Evolutionary conservation across 2,797 vertebrate species (phyloP), one percentile per base, ranked within the genome.

Genomic region (Poecilia gillii): DNA sequence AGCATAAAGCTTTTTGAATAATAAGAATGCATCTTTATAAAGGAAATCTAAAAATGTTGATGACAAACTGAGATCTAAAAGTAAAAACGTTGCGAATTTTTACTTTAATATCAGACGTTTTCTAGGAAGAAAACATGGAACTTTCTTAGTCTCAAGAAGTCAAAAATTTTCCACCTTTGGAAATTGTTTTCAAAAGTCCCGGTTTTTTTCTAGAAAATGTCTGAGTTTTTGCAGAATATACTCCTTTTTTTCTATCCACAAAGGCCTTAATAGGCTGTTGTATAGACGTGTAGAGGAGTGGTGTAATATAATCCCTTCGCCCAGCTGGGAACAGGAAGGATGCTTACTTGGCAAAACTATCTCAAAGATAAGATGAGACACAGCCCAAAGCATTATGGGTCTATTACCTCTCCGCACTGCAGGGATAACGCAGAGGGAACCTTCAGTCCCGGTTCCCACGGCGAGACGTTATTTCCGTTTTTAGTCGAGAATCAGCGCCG

Each of bases 341-440:
- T 90, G 94, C 94, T 95, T 87, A 94, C 84, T 25, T 11, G 57
- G 90, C 91, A 93, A 88, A 94, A 91, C 76, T 23, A 57, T 84
- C 80, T 78, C 2, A 78, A 28, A 87, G 90, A 94, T 91, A 86
- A 91, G 87, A 47, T 53, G 80, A 71, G 41, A 59, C 9, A 59
- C 13, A 64, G 45, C 78, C 55, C 36, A 76, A 81, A 81, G 80
- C 81, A 72, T 55, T 47, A 49, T 71, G n/a, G 76, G 31, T 81
- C 28, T 43, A 66, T 76, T 53, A 55, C 51, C 55, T 11, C 23
- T 43, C 53, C 3, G 4, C 41, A 46, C 31, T 46, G 53, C 81
- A 75, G 77, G 59, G 66, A 18, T 66, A 62, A 16, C 73, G 59
- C 16, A 68, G 46, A 36, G 36, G 1, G 1, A 57, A 46, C 59